Evolutionary conservation across 2,113 vertebrate species (phyloP).

Genomic region (Cettia cetti): DNA sequence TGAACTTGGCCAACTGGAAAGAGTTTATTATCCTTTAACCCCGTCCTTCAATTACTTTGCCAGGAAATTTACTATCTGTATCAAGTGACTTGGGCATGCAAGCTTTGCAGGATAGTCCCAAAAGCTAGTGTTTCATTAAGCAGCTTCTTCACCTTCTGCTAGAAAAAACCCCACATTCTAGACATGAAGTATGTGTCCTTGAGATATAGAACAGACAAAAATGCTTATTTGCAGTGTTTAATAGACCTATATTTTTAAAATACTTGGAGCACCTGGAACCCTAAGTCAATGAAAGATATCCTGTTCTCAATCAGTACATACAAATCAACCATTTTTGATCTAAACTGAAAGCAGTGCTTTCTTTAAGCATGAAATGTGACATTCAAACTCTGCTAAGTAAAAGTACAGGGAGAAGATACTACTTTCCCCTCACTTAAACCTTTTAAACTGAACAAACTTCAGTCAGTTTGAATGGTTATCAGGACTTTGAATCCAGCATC

Average conservation of each 20-base stretch:
- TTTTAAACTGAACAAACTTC: not conserved
- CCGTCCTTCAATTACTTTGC: not conserved
- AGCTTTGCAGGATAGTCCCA: not conserved
- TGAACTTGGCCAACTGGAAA: not conserved
- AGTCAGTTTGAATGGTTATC: not conserved
- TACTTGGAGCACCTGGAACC: not conserved
- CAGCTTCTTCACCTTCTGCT: not conserved
- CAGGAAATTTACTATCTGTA: not conserved
- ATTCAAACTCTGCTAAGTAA: fast-evolving
- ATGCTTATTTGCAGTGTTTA: not conserved
- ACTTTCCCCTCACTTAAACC: not conserved
- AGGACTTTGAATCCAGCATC: not conserved
- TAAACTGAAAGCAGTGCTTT: not conserved
- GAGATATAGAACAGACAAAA: not conserved
- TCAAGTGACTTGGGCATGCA: not conserved
- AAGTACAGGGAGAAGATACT: not conserved
- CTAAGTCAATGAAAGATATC: not conserved
- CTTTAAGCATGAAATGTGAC: not conserved
- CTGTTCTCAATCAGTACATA: not conserved
- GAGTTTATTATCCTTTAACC: not conserved
- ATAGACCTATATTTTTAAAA: not conserved
- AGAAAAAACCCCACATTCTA: not conserved
- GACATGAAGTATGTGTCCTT: not conserved
- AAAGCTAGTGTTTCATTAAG: not conserved
- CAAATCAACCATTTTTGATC: not conserved